phyloP scores from a whole-genome alignment of 2,113 vertebrate species.

The Taurulus bubalis region DNA sequence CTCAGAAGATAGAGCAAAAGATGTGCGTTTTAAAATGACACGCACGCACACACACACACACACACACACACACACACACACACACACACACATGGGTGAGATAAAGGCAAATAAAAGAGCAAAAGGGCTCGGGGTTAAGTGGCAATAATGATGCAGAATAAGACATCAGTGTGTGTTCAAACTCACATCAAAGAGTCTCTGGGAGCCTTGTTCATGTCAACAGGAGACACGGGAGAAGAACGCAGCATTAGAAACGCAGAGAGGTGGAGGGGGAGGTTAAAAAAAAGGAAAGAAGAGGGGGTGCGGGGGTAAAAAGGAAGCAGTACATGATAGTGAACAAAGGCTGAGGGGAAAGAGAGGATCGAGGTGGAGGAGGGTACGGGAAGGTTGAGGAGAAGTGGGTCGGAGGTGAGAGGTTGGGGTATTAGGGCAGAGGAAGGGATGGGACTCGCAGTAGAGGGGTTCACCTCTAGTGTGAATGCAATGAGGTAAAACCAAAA shows the following conservation, averaged over 20 bases:
- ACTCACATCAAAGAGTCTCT: conserved; percentile 72
- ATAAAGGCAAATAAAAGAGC: conserved; percentile 77
- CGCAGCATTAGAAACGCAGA: conserved; percentile 46
- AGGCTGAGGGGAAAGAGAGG: conserved; percentile 61
- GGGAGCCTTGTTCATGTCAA: conserved; percentile 75
- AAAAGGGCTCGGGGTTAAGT: conserved; percentile 75
- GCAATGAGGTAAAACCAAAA: conserved; percentile 72
- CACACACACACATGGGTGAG: conserved; percentile 41
- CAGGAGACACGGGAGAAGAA: conserved; percentile 65
- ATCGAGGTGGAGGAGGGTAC: conserved; percentile 63
- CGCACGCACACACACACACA: too few relatives aligned
- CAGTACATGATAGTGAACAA: conserved; percentile 74
- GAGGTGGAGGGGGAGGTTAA: conserved; percentile 47
- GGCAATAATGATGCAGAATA: conserved; percentile 76
- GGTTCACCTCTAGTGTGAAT: conserved; percentile 80
- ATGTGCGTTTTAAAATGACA: too few relatives aligned
- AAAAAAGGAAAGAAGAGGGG: conserved; percentile 10
- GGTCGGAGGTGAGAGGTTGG: conserved; percentile 73
- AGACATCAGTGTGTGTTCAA: conserved; percentile 61
- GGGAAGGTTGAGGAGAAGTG: conserved; percentile 68
- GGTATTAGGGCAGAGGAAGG: conserved; percentile 46
- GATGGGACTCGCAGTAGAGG: conserved; percentile 41
- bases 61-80: not conserved
- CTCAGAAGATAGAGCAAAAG: too few relatives aligned
- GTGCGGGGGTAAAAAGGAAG: conserved; percentile 72